Evolutionary conservation across 2,113 vertebrate genomes (phyloP).

Genomic region (Malurus alboscapulatus): DNA sequence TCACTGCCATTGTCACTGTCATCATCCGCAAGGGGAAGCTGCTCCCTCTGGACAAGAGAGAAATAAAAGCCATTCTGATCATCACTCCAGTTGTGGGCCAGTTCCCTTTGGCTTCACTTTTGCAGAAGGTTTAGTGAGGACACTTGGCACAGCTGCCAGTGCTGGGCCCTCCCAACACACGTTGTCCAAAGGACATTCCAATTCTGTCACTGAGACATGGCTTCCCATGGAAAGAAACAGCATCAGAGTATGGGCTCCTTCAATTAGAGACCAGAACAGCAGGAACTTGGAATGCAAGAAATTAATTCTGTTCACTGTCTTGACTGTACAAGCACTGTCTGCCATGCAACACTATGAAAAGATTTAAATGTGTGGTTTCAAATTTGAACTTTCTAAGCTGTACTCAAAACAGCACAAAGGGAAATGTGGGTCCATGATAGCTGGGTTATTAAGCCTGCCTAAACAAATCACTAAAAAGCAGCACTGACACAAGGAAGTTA

Average conservation of each 20-base stretch:
- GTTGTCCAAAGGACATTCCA: not conserved
- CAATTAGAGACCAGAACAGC: not conserved
- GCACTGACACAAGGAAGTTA: not conserved
- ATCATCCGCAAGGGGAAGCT: slow-evolving; percentile 78
- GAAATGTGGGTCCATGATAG: not conserved
- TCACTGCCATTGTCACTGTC: slow-evolving; percentile 82
- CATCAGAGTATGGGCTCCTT: not conserved
- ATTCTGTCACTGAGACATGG: not conserved
- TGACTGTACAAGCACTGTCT: not conserved
- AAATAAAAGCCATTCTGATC: not conserved
- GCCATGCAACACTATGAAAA: not conserved
- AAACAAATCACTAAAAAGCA: not conserved
- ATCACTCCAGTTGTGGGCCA: not conserved
- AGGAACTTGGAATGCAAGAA: not conserved
- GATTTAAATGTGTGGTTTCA: not conserved
- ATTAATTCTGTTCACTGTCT: not conserved
- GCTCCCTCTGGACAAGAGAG: slow-evolving; percentile 75
- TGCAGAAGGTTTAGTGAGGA: not conserved
- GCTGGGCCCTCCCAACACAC: not conserved
- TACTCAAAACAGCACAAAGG: not conserved
- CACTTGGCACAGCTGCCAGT: not conserved
- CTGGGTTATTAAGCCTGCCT: not conserved
- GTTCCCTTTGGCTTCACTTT: not conserved
- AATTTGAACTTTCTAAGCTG: not conserved
- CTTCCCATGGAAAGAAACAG: rapidly evolving